Base-by-base conservation (phyloP, 2,888 invertebrate genomes). In the Aethes cnicana region DNA sequence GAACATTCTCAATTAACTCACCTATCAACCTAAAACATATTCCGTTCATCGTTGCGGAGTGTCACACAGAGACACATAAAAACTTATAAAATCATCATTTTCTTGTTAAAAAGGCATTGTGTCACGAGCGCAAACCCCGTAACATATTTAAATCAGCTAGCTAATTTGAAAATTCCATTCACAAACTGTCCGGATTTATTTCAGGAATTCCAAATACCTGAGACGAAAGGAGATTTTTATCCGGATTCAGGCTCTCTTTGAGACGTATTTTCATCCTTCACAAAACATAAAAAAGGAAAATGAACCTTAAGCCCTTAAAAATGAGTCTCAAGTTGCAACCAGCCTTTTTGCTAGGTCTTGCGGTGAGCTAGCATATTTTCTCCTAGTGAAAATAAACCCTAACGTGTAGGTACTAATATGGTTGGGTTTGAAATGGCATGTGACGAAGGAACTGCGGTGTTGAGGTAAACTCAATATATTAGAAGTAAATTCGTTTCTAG, bases 401-500 rank as follows among this genome's bases (percentile, higher is more conserved):
- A 46, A 25, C 5, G 5, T 25, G 3, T n/a, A n/a, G n/a, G n/a
- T 16, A 20, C 18, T 26, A 8, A 2, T 33, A 32, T 0, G 39
- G 32, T 20, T n/a, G 26, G 42, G 44, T 46, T 46, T 43, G 53
- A 4, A 6, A 3, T 14, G 30, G 32, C 20, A 8, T 16, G 8
- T 16, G 14, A 44, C 48, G 35, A 37, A 36, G 57, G 57, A 60
- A 53, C 52, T 57, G 56, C 41, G 58, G 60, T 62, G 58, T 63
- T 54, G 55, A 56, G 59, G 62, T 59, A 62, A 64, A 66, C 61
- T 68, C 64, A 65, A 68, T 69, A 66, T 66, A 64, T 58, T 58
- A 56, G 56, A 37, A 44, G 37, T 55, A 47, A 58, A 49, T 58
- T 57, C 55, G 57, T 57, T 50, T 53, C 57, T 55, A 57, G 52